phyloP scores from a whole-genome alignment of 2,113 vertebrate species.

The Chaetorhynchus papuensis region DNA sequence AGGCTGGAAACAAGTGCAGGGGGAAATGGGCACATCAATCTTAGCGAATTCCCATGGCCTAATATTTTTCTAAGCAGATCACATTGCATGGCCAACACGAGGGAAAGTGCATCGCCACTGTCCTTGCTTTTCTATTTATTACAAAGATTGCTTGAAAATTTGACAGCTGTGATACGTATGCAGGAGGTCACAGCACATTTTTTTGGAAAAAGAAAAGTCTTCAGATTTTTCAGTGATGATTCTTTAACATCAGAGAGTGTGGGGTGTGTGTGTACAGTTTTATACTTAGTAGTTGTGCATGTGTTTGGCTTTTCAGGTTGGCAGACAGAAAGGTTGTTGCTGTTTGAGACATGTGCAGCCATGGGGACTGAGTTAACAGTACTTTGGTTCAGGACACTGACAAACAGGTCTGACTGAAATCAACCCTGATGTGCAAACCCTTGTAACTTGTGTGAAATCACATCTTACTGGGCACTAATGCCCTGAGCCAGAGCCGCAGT shows the following conservation, averaged over 20 bases:
- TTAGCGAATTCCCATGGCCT: not conserved
- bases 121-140: not conserved
- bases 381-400: not conserved
- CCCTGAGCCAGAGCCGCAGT: not conserved
- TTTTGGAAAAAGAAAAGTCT: not conserved
- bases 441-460: not conserved
- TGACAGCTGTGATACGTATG: not conserved
- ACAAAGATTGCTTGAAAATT: not conserved
- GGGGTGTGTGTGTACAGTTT: accelerated
- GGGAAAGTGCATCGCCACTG: not conserved
- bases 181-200: not conserved
- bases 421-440: not conserved
- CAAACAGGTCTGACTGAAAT: not conserved
- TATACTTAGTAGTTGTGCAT: not conserved
- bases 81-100: accelerated
- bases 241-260: not conserved
- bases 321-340: not conserved
- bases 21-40: not conserved
- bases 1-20: not conserved
- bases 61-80: not conserved
- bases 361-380: not conserved
- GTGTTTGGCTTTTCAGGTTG: not conserved
- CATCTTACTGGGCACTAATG: accelerated
- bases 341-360: accelerated
- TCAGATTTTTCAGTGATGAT: not conserved